Percentiles rank a stretch among this genome's conserved stretches.
phyloP scores from a whole-genome alignment of 2,113 vertebrate genomes.

The Potamarius usumacintae region DNA sequence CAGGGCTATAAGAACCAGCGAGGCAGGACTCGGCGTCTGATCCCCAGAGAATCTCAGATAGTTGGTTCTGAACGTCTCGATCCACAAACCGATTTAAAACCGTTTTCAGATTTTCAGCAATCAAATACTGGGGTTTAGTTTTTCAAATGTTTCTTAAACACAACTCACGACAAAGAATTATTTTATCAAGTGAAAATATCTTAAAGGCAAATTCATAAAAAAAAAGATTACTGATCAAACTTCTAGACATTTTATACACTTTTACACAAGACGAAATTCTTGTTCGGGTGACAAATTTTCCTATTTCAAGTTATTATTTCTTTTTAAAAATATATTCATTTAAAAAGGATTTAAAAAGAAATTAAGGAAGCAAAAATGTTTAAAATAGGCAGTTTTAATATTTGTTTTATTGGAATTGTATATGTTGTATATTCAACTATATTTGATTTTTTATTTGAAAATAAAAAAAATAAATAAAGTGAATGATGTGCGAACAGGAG shows the following conservation, averaged over 20 bases:
- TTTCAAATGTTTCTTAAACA: neutral
- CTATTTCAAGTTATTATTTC: neutral
- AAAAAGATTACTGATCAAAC: neutral
- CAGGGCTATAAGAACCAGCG: constrained; percentile 9
- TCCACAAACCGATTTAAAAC: constrained; percentile 44
- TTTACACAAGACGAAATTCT: neutral
- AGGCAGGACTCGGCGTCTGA: neutral
- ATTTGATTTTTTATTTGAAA: neutral
- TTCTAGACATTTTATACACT: neutral
- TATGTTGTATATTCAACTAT: neutral
- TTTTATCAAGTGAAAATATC: neutral
- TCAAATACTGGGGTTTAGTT: neutral
- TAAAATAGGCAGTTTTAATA: neutral
- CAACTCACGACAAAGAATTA: neutral
- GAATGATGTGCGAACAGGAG: neutral
- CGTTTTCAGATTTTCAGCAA: neutral
- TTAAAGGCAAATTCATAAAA: neutral
- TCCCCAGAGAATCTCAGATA: neutral
- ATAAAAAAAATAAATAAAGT: neutral
- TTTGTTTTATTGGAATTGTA: neutral
- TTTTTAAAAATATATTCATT: neutral
- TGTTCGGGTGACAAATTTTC: neutral
- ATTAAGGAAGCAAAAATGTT: neutral
- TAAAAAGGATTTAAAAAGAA: neutral
- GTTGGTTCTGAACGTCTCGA: neutral